Conservation (phyloP, 2,113 vertebrate genomes). For the Epinephelus cyanopodus region DNA sequence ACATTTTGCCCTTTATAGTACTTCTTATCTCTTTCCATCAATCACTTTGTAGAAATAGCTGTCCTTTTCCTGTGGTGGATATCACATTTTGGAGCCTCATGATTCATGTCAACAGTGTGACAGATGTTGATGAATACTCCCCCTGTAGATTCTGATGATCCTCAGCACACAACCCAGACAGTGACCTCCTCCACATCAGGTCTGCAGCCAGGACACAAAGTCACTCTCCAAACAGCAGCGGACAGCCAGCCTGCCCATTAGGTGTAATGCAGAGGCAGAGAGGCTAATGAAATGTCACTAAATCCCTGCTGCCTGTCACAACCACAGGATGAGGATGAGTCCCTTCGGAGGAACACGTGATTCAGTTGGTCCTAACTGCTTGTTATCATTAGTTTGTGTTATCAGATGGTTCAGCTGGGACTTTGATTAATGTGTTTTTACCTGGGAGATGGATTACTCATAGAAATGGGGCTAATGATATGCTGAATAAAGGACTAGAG, state of each 20-base stretch:
- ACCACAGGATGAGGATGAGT: neutral
- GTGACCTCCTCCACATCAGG: neutral
- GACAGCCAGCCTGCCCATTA: slow-evolving; percentile 23
- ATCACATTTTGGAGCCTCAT: neutral
- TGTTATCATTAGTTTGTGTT: neutral
- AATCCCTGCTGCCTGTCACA: neutral
- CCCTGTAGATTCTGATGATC: neutral
- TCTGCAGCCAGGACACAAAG: neutral
- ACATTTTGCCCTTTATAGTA: neutral
- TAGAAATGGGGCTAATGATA: slow-evolving; percentile 4
- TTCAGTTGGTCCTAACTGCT: neutral
- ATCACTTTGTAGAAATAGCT: slow-evolving; percentile 4
- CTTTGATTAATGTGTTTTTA: slow-evolving; percentile 15
- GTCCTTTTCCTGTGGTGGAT: neutral
- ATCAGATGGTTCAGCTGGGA: neutral
- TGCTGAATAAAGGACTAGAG: neutral
- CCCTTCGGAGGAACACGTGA: neutral
- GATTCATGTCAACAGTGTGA: slow-evolving; percentile 8
- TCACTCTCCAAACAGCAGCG: neutral
- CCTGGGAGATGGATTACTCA: slow-evolving; percentile 15
- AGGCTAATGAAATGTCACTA: slow-evolving; percentile 32
- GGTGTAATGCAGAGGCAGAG: slow-evolving; percentile 10
- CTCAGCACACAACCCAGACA: neutral
- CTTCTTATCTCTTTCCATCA: neutral
- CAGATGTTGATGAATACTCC: neutral